A percentile compares a stretch with the other conserved stretches of the same genome.
phyloP scores from a whole-genome alignment of 1,140 invertebrate species.

The Sminthurinus signatus region DNA sequence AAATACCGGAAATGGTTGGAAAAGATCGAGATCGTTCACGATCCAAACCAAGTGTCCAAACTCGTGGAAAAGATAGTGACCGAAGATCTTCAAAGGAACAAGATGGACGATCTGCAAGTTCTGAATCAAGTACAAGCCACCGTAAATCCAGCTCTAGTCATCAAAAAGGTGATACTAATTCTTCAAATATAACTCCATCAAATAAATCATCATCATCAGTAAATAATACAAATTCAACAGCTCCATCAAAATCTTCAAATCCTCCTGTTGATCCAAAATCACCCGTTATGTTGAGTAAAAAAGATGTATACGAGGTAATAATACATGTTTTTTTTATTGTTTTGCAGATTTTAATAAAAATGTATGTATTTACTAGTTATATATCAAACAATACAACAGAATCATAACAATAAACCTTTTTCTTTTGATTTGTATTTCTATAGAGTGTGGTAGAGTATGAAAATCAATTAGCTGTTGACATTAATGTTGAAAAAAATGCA shows the following conservation, averaged over 20 bases:
- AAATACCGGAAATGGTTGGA: constrained; percentile 12
- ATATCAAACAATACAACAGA: too few species aligned
- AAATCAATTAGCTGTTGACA: constrained; percentile 8
- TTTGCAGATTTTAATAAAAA: neutral
- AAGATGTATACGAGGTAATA: constrained; percentile 20
- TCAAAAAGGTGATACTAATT: neutral
- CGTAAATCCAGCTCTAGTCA: neutral
- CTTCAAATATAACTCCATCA: neutral
- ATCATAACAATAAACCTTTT: neutral
- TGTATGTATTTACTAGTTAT: too few species aligned
- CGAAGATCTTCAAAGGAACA: neutral
- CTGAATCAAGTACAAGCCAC: neutral
- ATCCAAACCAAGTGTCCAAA: neutral
- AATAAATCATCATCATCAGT: neutral
- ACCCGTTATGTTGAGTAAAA: neutral
- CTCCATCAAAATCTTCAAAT: neutral
- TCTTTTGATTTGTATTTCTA: too few species aligned
- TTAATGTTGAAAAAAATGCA: constrained; percentile 6
- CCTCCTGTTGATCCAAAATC: neutral
- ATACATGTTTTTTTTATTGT: neutral
- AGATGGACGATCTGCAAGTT: neutral
- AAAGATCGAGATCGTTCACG: constrained; percentile 18
- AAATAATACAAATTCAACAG: neutral
- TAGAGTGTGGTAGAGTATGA: constrained; percentile 15
- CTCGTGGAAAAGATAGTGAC: neutral